Evolutionary conservation across 2,797 vertebrate species (phyloP).

Genomic region (Petrocephalus schoutedeni): DNA sequence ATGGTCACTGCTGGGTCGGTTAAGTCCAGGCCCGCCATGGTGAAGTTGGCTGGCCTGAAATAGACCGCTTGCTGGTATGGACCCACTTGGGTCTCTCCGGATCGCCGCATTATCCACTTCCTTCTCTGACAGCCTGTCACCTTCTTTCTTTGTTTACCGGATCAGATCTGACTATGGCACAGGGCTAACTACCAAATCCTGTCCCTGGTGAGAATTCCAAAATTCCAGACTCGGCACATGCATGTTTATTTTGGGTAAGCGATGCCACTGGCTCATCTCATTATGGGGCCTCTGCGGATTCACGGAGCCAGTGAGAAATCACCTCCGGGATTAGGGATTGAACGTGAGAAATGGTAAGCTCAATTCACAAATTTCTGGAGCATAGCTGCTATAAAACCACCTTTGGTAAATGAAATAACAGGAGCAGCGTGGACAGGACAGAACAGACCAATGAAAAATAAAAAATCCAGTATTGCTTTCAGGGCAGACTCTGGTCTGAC

Average conservation of each 20-base stretch:
- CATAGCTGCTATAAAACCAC: not conserved
- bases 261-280: not conserved
- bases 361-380: not conserved
- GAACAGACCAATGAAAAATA: not conserved
- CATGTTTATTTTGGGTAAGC: not conserved
- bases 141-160: not conserved
- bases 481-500: conserved; percentile 10
- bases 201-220: not conserved
- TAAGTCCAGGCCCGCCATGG: not conserved
- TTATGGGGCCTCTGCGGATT: not conserved
- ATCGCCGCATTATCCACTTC: not conserved
- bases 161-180: not conserved
- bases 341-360: not conserved
- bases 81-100: not conserved
- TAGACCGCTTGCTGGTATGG: not conserved
- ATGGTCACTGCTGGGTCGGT: not conserved
- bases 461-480: conserved; percentile 27
- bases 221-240: not conserved
- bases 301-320: not conserved
- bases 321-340: not conserved
- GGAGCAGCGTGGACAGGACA: not conserved
- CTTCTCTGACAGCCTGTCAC: not conserved
- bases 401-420: not conserved
- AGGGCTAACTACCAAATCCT: not conserved
- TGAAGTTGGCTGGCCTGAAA: not conserved